Conservation (phyloP, 2,113 vertebrate genomes). For the Engraulis encrasicolus region DNA sequence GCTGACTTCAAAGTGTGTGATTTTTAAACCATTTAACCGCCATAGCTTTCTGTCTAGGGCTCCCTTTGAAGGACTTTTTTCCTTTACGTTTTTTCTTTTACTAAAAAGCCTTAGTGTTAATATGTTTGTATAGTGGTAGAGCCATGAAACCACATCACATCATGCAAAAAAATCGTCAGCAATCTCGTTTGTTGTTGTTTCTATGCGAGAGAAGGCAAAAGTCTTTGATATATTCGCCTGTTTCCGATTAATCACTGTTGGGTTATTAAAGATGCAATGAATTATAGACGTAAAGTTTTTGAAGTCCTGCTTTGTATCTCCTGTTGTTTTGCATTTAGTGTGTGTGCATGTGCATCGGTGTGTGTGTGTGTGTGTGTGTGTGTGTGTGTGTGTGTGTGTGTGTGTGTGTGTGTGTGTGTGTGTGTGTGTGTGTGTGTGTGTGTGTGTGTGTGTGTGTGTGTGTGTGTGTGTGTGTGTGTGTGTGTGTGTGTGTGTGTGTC, state of each 20-base stretch:
- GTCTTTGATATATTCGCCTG: neutral
- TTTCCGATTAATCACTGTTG: neutral
- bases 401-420: conserved; percentile 13
- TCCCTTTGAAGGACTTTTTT: neutral
- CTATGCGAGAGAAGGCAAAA: neutral
- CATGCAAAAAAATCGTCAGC: too few relatives aligned
- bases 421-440: conserved; percentile 10
- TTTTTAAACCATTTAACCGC: conserved; percentile 18
- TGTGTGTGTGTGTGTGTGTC: conserved; percentile 18
- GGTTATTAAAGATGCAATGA: neutral
- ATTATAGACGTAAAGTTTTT: neutral
- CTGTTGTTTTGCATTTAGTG: neutral
- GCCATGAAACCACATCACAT: neutral
- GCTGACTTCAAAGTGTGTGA: conserved; percentile 17
- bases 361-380: neutral
- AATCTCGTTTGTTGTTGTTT: conserved; percentile 6
- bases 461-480: conserved; percentile 14
- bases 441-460: conserved; percentile 20
- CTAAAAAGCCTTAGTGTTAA: neutral
- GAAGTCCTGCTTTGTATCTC: neutral
- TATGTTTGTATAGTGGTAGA: neutral
- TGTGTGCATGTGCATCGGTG: conserved; percentile 16
- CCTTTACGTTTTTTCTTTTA: too few relatives aligned
- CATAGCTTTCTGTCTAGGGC: neutral
- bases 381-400: conserved; percentile 11